Base-by-base conservation (phyloP, 2,113 vertebrate genomes). In the Pelvicachromis taeniatus region DNA sequence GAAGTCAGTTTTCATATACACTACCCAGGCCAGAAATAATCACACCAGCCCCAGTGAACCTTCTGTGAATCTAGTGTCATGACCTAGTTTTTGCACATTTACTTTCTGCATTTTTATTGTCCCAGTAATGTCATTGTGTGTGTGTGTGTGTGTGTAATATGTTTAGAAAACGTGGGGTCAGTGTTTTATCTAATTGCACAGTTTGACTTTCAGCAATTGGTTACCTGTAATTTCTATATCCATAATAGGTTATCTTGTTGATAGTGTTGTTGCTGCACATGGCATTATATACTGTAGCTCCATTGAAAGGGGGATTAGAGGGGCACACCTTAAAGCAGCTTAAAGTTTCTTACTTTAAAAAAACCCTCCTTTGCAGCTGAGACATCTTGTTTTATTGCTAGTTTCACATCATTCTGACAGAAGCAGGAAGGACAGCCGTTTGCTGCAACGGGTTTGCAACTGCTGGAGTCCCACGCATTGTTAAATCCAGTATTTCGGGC, bases 1-100 rank as follows among this genome's bases (percentile, higher is more conserved):
- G 55, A 85, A 31, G 85, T 90, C 83, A 84, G 85, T 92, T 94
- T 94, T 87, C 55, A 94, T 94, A 95, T 84, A 87, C 78, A 83
- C 85, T 58, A 84, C 91, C 89, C 89, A 91, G 89, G 90, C 84
- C 89, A 92, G 77, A 89, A 89, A 88, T 95, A 90, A 94, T 89
- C 78, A 90, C 73, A 54, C 55, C 31, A 48, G 48, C 26, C 78
- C 65, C 11, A 56, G 80, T 19, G 7, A 77, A 82, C 61, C 40
- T 10, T 87, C 81, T 81, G 48, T 79, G 45, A 75, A 79, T 86
- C 77, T 82, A 75, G 83, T 80, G 79, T 82, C 83, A 73, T 90
- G 90, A 48, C 82, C 85, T 78, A 84, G 16, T 87, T 88, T 88
- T 77, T 63, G 45, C 38, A 77, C 68, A 50, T 75, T 50, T 19